A percentile compares a stretch with the other conserved stretches of the same genome.
Conservation (phyloP, 1,140 invertebrate genomes). For the Eueides isabella region DNA sequence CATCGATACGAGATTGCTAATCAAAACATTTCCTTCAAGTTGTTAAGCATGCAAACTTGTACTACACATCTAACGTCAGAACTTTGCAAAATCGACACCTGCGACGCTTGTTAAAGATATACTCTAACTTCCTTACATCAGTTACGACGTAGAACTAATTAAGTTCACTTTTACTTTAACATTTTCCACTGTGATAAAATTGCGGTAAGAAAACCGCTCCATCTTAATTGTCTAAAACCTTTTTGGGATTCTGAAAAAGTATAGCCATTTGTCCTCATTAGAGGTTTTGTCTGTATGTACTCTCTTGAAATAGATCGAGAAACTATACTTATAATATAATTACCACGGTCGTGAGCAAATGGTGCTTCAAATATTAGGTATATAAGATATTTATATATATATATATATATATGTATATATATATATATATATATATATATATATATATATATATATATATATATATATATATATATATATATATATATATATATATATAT, state of each 20-base stretch:
- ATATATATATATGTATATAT: too few relatives aligned
- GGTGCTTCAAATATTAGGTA: too few relatives aligned
- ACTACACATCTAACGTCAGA: background rate
- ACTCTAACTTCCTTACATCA: background rate
- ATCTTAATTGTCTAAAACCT: conserved; percentile 3
- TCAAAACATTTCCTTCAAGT: background rate
- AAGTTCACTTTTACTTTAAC: background rate
- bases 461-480: too few relatives aligned
- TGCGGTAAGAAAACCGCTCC: background rate
- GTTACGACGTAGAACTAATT: background rate
- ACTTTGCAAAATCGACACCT: background rate
- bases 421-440: too few relatives aligned
- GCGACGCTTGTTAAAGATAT: background rate
- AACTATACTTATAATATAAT: background rate
- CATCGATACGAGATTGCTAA: background rate
- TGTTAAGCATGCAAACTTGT: background rate
- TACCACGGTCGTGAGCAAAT: too few relatives aligned
- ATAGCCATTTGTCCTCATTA: background rate
- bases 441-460: too few relatives aligned
- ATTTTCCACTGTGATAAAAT: background rate
- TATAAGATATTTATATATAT: too few relatives aligned
- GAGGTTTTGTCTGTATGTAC: background rate
- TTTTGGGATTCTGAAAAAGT: background rate
- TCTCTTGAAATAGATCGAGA: background rate
- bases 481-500: too few relatives aligned